A percentile compares a stretch with the other conserved stretches of the same genome.
phyloP scores from a whole-genome alignment of 2,797 vertebrate species.

The Melopsittacus undulatus region DNA sequence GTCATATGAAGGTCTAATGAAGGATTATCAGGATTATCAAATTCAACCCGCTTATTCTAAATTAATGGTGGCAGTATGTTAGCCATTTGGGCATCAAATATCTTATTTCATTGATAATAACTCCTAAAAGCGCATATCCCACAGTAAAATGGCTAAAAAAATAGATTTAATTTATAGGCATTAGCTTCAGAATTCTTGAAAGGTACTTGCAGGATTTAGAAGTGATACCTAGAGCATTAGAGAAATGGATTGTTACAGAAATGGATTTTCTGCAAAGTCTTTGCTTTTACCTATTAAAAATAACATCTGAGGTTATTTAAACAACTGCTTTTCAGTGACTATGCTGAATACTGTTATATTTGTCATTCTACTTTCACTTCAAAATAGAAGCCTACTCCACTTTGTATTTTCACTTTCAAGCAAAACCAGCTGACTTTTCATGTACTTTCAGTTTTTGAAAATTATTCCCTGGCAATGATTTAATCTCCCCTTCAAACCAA shows the following conservation, averaged over 20 bases:
- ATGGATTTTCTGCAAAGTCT: background rate
- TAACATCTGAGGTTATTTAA: background rate
- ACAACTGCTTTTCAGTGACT: background rate
- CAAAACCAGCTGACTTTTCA: constrained; percentile 16
- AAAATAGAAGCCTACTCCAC: background rate
- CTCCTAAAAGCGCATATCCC: background rate
- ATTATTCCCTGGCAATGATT: constrained; percentile 11
- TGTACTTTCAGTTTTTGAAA: constrained; percentile 22
- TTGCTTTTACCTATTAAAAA: background rate
- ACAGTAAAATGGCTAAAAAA: background rate
- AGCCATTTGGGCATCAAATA: background rate
- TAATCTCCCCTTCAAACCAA: constrained; percentile 38
- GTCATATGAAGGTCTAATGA: background rate
- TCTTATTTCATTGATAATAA: background rate
- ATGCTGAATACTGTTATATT: background rate
- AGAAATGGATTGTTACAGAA: background rate
- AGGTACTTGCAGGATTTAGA: background rate
- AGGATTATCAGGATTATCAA: background rate
- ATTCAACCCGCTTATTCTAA: background rate
- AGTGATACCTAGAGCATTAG: background rate
- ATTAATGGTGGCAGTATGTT: background rate
- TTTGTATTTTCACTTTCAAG: constrained; percentile 40
- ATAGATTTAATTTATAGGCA: background rate
- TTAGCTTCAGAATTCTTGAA: background rate
- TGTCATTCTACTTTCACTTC: background rate